phyloP scores from a whole-genome alignment of 2,888 invertebrate genomes.

The Electrophaes corylata region DNA sequence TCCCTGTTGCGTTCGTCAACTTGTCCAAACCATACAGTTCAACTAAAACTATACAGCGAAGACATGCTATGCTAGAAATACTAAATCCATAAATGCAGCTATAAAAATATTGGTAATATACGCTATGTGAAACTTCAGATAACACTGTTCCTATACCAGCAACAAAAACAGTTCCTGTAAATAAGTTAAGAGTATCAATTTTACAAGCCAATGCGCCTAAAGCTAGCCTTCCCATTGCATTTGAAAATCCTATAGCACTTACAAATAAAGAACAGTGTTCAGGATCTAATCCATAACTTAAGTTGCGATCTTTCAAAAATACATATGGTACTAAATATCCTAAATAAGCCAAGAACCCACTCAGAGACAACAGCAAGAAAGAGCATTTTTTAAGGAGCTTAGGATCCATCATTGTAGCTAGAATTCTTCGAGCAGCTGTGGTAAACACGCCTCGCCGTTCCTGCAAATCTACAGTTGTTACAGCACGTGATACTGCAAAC shows the following conservation, averaged over 20 bases:
- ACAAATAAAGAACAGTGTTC: constrained; percentile 64
- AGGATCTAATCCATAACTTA: constrained; percentile 55
- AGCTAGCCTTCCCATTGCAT: constrained; percentile 60
- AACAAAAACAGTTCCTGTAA: constrained; percentile 43
- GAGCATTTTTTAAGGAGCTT: constrained; percentile 61
- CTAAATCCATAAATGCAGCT: constrained; percentile 66
- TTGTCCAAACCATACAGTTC: constrained; percentile 70
- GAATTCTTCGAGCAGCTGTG: constrained; percentile 68
- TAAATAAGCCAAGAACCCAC: constrained; percentile 61
- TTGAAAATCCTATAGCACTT: constrained; percentile 66
- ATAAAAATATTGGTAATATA: constrained; percentile 66
- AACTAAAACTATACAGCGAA: constrained; percentile 68
- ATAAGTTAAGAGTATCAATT: constrained; percentile 57
- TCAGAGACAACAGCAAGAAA: constrained; percentile 58
- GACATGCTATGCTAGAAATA: constrained; percentile 56
- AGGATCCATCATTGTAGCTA: constrained; percentile 77
- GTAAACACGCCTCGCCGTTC: constrained; percentile 70
- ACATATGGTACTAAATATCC: constrained; percentile 72
- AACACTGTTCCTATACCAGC: constrained; percentile 59
- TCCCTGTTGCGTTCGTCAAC: constrained; percentile 74
- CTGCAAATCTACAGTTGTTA: constrained; percentile 64
- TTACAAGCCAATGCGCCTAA: constrained; percentile 63
- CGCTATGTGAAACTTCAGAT: constrained; percentile 59
- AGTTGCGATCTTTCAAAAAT: constrained; percentile 64
- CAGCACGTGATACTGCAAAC: constrained; percentile 73